Evolutionary conservation across 1,140 invertebrate species (phyloP), one percentile per base, ranked within the genome.

Genomic region (Laupala kohalensis): DNA sequence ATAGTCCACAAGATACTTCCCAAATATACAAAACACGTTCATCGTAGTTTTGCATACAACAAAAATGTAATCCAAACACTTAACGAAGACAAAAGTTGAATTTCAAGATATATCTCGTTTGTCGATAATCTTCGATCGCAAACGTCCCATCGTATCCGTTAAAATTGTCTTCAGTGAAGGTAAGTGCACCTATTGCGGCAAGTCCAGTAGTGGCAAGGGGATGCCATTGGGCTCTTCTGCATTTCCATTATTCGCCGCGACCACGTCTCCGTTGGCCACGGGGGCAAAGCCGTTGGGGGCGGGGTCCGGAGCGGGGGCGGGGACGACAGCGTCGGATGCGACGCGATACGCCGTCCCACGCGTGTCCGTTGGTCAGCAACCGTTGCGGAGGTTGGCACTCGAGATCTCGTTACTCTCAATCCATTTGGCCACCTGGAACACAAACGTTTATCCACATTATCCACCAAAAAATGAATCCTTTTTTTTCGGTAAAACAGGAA

Each of bases 351-450:
- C 25, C 13, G 27, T n/a, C 67, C 27, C 23, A n/a, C n/a, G 25
- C 2, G 53, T 23, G 71, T 5, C 71, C 67, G 67, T 68, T 9
- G 23, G 75, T 77, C 74, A 77, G 79, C 78, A 80, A 74, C 77
- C 80, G 74, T 83, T 84, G 26, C 84, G 80, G 64, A 87, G 75
- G 71, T 82, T 84, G 73, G 83, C 84, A 72, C 87, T 89, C 6
- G 88, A 90, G 69, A 89, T 86, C 64, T 88, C 85, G 75, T 89
- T 90, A 73, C 85, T 85, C 75, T 90, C 88, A 2, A 88, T 83
- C 88, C 88, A 90, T 73, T 84, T 85, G 27, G 80, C 80, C 1
- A 53, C 37, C 4, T 53, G n/a, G n/a, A n/a, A n/a, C n/a, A n/a
- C n/a, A n/a, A n/a, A n/a, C n/a, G n/a, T n/a, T n/a, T n/a, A n/a